Evolutionary conservation across 2,888 invertebrate species (phyloP).

Genomic region (Cyaniris semiargus): DNA sequence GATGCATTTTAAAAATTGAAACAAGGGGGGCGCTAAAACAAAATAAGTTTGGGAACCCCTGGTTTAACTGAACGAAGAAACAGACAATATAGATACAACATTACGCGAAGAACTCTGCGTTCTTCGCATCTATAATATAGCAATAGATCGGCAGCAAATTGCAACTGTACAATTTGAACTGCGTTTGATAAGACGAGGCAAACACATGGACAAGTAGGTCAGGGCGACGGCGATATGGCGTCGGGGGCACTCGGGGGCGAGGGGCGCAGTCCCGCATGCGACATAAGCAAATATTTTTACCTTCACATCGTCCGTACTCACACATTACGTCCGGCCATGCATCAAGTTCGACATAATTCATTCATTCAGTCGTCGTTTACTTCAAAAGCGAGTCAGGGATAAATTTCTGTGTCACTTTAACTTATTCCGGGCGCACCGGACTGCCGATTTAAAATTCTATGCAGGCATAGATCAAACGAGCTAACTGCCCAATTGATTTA

Average conservation of each 20-base stretch:
- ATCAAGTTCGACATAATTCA: not conserved
- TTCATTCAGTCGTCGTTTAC: not conserved
- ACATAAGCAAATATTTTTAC: not conserved
- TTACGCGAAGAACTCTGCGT: not conserved
- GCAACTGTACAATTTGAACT: not conserved
- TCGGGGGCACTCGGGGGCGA: not conserved
- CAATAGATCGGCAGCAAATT: not conserved
- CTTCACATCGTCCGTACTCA: not conserved
- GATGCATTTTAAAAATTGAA: too few relatives aligned
- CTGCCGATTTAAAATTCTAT: conserved; percentile 4
- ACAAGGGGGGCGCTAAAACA: too few relatives aligned
- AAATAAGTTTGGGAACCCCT: too few relatives aligned
- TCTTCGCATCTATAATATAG: too few relatives aligned
- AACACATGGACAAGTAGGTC: conserved; percentile 3
- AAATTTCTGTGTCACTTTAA: not conserved
- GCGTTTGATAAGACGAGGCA: not conserved
- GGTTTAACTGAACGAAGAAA: not conserved
- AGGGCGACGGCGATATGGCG: not conserved
- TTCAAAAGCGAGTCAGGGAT: not conserved
- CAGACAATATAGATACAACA: not conserved
- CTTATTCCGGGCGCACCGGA: not conserved
- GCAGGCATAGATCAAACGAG: not conserved
- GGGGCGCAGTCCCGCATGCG: not conserved
- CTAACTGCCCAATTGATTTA: not conserved
- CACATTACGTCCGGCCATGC: not conserved